Conservation (phyloP, 2,113 vertebrate genomes). For the Pavo muticus region DNA sequence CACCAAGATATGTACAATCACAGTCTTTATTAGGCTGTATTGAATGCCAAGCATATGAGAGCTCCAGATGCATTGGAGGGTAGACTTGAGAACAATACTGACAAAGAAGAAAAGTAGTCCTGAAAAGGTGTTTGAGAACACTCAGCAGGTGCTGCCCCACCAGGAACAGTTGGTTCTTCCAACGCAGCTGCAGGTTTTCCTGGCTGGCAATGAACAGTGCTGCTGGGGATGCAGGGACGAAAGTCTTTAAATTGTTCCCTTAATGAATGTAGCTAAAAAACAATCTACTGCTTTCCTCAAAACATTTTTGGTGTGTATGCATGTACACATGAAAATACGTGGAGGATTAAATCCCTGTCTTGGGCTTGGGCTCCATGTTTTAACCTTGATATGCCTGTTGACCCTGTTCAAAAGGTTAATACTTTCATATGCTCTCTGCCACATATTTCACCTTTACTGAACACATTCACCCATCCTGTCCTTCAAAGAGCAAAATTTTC, state of each 20-base stretch:
- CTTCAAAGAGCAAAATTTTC: neutral
- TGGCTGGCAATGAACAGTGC: rapidly evolving
- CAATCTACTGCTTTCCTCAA: neutral
- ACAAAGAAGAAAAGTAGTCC: neutral
- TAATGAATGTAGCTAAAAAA: neutral
- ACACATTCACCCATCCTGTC: neutral
- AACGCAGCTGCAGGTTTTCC: neutral
- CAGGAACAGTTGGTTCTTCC: neutral
- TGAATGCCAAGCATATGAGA: neutral
- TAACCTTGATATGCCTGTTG: neutral
- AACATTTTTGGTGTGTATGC: neutral
- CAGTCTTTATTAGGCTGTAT: neutral
- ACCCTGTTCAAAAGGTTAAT: no score
- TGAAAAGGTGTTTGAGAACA: neutral
- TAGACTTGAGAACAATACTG: neutral
- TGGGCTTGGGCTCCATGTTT: neutral
- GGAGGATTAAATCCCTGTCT: neutral
- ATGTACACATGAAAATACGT: no score
- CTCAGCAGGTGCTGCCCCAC: neutral
- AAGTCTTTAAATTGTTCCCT: neutral
- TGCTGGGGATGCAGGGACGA: rapidly evolving
- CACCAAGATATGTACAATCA: rapidly evolving
- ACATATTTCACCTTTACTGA: neutral
- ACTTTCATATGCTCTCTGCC: neutral
- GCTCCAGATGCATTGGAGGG: neutral